Evolutionary conservation across 1,140 invertebrate genomes (phyloP).

Genomic region (Caenorhabditis brenneri): DNA sequence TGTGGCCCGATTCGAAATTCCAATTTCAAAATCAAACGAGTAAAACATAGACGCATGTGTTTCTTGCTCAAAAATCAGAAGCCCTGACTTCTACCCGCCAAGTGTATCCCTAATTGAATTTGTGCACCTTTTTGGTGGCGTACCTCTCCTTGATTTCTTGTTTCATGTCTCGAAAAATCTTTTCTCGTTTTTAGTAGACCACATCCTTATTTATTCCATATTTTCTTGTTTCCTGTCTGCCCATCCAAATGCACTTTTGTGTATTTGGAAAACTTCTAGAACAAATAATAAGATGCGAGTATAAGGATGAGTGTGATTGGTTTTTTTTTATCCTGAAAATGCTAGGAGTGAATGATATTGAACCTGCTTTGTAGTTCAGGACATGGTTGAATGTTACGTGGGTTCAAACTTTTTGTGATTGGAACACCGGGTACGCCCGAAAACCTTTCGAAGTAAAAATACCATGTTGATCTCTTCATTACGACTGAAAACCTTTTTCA

Average conservation of each 20-base stretch:
- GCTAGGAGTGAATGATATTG: too few relatives aligned
- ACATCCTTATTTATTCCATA: slow-evolving; percentile 26
- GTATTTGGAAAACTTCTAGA: background rate
- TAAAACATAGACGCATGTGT: background rate
- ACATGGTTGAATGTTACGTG: too few relatives aligned
- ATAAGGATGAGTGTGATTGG: background rate
- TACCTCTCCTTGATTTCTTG: background rate
- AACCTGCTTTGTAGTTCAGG: too few relatives aligned
- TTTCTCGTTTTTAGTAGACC: background rate
- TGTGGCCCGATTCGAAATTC: background rate
- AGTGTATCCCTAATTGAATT: slow-evolving; percentile 14
- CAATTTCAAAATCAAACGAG: background rate
- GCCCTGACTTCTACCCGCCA: background rate
- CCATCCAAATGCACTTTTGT: slow-evolving; percentile 10
- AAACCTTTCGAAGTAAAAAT: too few relatives aligned
- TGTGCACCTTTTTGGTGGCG: slow-evolving; percentile 12
- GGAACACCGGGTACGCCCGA: too few relatives aligned
- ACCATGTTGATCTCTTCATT: too few relatives aligned
- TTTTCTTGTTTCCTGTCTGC: background rate
- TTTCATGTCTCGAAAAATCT: background rate
- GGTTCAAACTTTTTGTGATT: too few relatives aligned
- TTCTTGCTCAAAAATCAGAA: slow-evolving; percentile 12
- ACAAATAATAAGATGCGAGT: background rate
- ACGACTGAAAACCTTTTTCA: too few relatives aligned
- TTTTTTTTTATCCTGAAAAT: too few relatives aligned